phyloP scores from a whole-genome alignment of 2,113 vertebrate species.

The Micronycteris hirsuta region DNA sequence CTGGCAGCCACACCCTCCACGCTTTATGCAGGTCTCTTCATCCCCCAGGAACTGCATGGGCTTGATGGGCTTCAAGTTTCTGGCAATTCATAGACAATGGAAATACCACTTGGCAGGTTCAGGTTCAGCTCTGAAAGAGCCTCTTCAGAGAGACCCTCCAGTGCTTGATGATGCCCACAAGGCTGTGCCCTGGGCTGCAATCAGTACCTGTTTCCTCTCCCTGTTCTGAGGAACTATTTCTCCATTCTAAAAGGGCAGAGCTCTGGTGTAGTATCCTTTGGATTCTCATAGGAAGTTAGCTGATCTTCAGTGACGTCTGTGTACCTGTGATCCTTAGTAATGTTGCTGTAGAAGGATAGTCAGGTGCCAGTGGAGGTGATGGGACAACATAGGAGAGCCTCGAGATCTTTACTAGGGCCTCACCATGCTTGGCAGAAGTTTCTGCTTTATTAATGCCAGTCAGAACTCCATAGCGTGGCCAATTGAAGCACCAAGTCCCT shows the following conservation, averaged over 20 bases:
- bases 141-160: slow-evolving; percentile 80
- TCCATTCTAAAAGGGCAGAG: slow-evolving; percentile 90
- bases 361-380: slow-evolving; percentile 85
- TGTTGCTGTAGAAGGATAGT: slow-evolving; percentile 86
- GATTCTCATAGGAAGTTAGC: slow-evolving; percentile 87
- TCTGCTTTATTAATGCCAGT: slow-evolving; percentile 92
- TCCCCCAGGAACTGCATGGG: slow-evolving; percentile 84
- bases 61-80: not conserved
- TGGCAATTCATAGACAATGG: not conserved
- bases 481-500: slow-evolving; percentile 88
- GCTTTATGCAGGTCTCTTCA: slow-evolving; percentile 95
- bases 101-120: not conserved
- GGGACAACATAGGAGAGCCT: slow-evolving; percentile 87
- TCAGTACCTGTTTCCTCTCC: slow-evolving; percentile 88
- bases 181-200: slow-evolving; percentile 89
- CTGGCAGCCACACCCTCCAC: slow-evolving; percentile 98
- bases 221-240: slow-evolving; percentile 90
- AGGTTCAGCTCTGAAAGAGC: not conserved
- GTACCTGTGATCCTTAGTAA: slow-evolving; percentile 91
- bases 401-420: slow-evolving; percentile 90
- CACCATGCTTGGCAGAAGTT: slow-evolving; percentile 87
- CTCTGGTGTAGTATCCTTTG: slow-evolving; percentile 91
- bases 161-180: slow-evolving; percentile 90
- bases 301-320: slow-evolving; percentile 89
- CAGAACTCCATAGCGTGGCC: slow-evolving; percentile 88